Evolutionary conservation across 2,113 vertebrate genomes (phyloP).

Genomic region (rat (Rattus norvegicus)): DNA sequence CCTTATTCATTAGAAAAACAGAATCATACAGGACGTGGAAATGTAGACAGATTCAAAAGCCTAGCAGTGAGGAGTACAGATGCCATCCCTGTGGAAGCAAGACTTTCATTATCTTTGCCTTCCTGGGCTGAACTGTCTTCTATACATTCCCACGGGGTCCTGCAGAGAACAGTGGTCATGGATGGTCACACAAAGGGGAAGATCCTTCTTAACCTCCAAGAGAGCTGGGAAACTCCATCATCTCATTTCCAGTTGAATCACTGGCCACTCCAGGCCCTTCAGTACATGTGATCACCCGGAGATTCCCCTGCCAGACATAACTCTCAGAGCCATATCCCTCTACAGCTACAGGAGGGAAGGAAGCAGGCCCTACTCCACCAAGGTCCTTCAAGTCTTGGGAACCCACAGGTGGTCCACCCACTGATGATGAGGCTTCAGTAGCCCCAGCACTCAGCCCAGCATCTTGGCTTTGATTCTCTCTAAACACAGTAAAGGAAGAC

Average conservation of each 20-base stretch:
- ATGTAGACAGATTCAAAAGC: neutral
- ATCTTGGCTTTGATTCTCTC: neutral
- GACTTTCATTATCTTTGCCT: neutral
- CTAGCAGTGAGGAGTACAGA: neutral
- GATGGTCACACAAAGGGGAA: neutral
- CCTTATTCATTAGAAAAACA: slow-evolving; percentile 39
- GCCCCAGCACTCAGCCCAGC: neutral
- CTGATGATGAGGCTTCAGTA: too few relatives aligned
- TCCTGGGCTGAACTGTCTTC: neutral
- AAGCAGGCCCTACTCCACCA: neutral
- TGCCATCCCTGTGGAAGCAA: neutral
- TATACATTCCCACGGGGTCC: neutral
- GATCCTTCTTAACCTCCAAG: neutral
- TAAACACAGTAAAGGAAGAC: neutral
- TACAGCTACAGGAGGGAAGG: neutral
- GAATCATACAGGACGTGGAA: slow-evolving; percentile 7
- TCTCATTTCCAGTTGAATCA: neutral
- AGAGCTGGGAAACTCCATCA: neutral
- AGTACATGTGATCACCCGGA: neutral
- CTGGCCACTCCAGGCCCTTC: neutral
- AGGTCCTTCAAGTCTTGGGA: neutral
- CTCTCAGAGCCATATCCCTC: neutral
- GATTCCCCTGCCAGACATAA: neutral
- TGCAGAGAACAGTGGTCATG: neutral
- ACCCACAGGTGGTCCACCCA: accelerated